A percentile compares a stretch with the other conserved stretches of the same genome.
Conservation (phyloP, 2,888 invertebrate species). For the Tachystola acroxantha region DNA sequence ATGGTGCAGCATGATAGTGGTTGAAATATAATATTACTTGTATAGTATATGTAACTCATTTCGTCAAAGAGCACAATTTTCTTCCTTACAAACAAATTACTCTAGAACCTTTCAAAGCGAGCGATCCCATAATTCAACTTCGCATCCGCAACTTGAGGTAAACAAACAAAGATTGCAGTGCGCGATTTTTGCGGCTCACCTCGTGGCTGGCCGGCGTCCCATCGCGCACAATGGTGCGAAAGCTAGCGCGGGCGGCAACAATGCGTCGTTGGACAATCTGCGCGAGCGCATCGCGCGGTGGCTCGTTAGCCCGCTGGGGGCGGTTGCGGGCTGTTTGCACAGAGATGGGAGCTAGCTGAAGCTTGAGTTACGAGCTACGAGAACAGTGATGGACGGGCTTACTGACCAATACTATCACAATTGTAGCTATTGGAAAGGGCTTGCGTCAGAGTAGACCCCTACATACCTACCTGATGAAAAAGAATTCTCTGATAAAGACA, state of each 20-base stretch:
- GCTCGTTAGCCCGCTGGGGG: conserved; percentile 68
- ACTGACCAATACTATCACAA: conserved; percentile 17
- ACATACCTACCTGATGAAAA: too few relatives aligned
- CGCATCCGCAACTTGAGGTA: conserved; percentile 40
- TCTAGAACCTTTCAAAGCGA: conserved; percentile 11
- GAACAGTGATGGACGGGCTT: conserved; percentile 40
- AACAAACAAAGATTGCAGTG: conserved; percentile 69
- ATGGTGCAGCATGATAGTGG: too few relatives aligned
- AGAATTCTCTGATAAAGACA: too few relatives aligned
- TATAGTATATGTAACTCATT: too few relatives aligned
- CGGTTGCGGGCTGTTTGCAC: conserved; percentile 46
- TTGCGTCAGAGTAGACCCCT: too few relatives aligned
- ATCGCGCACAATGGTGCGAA: conserved; percentile 73
- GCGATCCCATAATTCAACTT: conserved; percentile 34
- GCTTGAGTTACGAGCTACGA: conserved; percentile 31
- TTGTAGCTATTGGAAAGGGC: too few relatives aligned
- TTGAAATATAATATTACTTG: too few relatives aligned
- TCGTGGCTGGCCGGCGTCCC: conserved; percentile 31
- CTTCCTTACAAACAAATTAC: too few relatives aligned
- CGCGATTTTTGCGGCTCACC: conserved; percentile 63
- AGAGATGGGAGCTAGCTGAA: conserved; percentile 42
- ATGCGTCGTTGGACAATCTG: conserved; percentile 67
- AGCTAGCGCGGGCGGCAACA: conserved; percentile 72
- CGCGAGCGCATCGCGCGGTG: conserved; percentile 66
- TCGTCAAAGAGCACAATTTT: too few relatives aligned